These are phyloP conservation scores for Gallirallus australis DNA, from an alignment of 2,797 vertebrate genomes.

Conservation along the genomic window DNA sequence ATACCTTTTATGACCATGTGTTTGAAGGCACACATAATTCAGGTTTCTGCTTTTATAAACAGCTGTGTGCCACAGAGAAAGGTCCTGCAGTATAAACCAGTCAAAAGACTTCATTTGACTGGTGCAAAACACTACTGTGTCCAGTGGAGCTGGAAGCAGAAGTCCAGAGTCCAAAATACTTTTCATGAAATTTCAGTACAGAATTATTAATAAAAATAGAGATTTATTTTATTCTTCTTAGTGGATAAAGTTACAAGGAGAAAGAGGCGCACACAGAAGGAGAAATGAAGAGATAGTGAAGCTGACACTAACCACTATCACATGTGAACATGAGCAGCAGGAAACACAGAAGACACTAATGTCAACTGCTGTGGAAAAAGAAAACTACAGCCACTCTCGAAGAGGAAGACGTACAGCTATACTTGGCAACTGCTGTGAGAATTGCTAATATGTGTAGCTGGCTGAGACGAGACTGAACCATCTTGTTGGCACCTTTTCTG, in stretches of 20 bases:
- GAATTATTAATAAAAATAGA: background rate
- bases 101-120: background rate
- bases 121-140: background rate
- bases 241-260: background rate
- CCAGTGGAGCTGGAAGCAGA: background rate
- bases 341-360: slow-evolving; percentile 54
- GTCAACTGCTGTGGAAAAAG: slow-evolving; percentile 58
- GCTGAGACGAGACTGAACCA: slow-evolving; percentile 44
- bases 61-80: background rate
- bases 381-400: slow-evolving; percentile 48
- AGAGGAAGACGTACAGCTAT: slow-evolving; percentile 33
- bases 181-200: background rate
- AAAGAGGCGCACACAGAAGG: background rate
- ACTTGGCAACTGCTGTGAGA: slow-evolving; percentile 65
- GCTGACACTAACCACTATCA: slow-evolving; percentile 1
- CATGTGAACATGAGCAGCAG: slow-evolving; percentile 12
- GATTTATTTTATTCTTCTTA: background rate
- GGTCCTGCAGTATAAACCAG: background rate
- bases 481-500: slow-evolving; percentile 63
- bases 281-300: slow-evolving; percentile 4
- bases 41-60: background rate
- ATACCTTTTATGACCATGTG: background rate
- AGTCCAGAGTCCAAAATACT: background rate
- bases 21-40: background rate
- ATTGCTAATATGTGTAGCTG: slow-evolving; percentile 66